Evolutionary conservation across 35 echinoderm and acorn worm species (phyloP).

Genomic region (Anneissia japonica): DNA sequence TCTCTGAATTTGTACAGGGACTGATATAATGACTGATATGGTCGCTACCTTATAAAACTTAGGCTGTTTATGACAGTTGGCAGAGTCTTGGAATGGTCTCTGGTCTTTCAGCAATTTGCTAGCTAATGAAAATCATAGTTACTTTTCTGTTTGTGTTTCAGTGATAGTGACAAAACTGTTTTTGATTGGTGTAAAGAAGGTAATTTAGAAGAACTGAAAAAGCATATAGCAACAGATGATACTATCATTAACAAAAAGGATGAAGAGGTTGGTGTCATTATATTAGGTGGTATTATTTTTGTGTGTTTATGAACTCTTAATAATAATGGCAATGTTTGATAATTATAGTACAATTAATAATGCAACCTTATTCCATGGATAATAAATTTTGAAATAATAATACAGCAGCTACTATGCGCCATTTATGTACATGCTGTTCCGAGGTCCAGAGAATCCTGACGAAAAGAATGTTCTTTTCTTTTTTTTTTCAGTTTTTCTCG

Average conservation of each 20-base stretch:
- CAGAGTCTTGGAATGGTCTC: not conserved
- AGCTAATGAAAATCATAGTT: not conserved
- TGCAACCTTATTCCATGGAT: too few species aligned
- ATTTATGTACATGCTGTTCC: too few species aligned
- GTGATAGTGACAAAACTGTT: slow-evolving; percentile 74
- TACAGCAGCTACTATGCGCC: too few species aligned
- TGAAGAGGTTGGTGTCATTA: not conserved
- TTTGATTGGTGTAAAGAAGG: slow-evolving; percentile 98
- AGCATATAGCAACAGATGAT: slow-evolving; percentile 14
- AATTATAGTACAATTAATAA: too few species aligned
- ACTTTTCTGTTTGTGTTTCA: slow-evolving; percentile 5
- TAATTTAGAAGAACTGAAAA: slow-evolving; percentile 41
- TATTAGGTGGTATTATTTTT: too few species aligned
- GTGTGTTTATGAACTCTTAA: too few species aligned
- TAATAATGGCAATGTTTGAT: too few species aligned
- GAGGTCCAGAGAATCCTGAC: too few species aligned
- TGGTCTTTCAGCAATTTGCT: not conserved
- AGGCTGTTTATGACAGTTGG: not conserved
- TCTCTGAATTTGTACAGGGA: not conserved
- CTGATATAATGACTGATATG: not conserved
- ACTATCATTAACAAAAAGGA: not conserved
- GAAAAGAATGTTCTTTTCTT: too few species aligned
- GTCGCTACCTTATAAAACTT: not conserved
- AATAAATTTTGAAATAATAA: too few species aligned
- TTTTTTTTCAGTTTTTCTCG: too few species aligned